phyloP scores from a whole-genome alignment of 2,113 vertebrate genomes.

The Myiozetetes cayanensis region DNA sequence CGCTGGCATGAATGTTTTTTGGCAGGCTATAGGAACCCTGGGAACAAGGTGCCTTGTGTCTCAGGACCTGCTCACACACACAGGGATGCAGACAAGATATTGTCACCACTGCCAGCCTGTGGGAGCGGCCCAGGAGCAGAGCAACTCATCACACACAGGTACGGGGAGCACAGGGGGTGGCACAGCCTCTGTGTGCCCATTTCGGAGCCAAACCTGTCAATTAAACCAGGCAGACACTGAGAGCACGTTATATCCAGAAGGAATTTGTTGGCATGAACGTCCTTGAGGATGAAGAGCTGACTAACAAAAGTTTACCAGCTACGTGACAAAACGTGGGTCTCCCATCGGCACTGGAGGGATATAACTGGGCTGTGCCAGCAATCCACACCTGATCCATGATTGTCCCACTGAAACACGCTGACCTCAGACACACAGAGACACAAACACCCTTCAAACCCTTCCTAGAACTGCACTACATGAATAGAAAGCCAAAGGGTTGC shows the following conservation, averaged over 20 bases:
- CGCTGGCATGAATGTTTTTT: background rate
- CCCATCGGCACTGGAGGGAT: accelerated
- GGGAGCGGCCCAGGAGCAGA: background rate
- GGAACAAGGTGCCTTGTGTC: background rate
- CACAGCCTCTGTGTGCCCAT: background rate
- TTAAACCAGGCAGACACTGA: background rate
- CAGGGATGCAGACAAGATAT: background rate
- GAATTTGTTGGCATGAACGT: background rate
- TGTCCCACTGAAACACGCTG: background rate
- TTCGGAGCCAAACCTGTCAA: background rate
- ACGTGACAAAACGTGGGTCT: background rate
- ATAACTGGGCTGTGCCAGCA: background rate
- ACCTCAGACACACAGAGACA: background rate
- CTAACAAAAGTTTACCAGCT: background rate
- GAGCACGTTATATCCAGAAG: background rate
- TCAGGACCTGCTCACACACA: background rate
- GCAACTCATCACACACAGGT: background rate
- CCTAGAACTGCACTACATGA: background rate
- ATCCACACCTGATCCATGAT: accelerated
- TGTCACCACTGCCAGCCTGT: background rate
- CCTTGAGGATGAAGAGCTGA: background rate
- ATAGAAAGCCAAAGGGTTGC: background rate
- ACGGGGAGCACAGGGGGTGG: background rate
- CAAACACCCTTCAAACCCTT: background rate
- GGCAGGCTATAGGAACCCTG: background rate